Base-by-base conservation (phyloP, 2,113 vertebrate genomes). In the Steatornis caripensis region DNA sequence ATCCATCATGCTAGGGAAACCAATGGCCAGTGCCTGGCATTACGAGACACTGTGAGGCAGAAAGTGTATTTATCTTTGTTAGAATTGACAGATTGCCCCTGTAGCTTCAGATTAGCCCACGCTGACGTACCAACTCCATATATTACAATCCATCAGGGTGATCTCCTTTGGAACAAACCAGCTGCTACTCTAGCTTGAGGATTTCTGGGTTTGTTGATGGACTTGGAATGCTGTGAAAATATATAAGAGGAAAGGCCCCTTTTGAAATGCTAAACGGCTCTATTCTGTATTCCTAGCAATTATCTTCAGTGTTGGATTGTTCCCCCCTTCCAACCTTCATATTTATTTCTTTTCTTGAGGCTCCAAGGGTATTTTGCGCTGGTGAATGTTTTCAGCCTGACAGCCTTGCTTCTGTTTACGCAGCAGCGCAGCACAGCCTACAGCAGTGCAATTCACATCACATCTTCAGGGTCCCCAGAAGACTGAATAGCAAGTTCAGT, bases 1-100 rank as follows among this genome's bases (percentile, higher is more conserved):
- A 98, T 98, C 97, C 96, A 97, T 98, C 97, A 98, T 96, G 82
- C 49, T 95, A 79, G 70, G 89, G 61, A 96, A 96, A 94, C 87
- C 96, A 96, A 27, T 86, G 97, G 77, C 91, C 86, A 95, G 55
- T 58, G 75, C 82, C 70, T 94, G 37, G 48, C 36, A 30, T 80
- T 94, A 80, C 30, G 14, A 98, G 98, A 97, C 97, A 96, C 90
- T 83, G 70, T 55, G 85, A 89, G 80, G 30, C 54, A 82, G 61
- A 69, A 87, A 76, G 70, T 89, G 36, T 94, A 98, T 98, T 98
- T 98, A 78, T 98, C 98, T 98, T 97, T 92, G 95, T 96, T 98
- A 97, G 57, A 87, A 86, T 29, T 98, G 96, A 94, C 94, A 97
- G 94, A 92, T 96, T 11, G 2, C 65, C 60, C 88, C 84, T 79